Base-by-base conservation (phyloP, 30 jellyfish, hydroid and myxozoan species). In the Nemopilema nomurai region DNA sequence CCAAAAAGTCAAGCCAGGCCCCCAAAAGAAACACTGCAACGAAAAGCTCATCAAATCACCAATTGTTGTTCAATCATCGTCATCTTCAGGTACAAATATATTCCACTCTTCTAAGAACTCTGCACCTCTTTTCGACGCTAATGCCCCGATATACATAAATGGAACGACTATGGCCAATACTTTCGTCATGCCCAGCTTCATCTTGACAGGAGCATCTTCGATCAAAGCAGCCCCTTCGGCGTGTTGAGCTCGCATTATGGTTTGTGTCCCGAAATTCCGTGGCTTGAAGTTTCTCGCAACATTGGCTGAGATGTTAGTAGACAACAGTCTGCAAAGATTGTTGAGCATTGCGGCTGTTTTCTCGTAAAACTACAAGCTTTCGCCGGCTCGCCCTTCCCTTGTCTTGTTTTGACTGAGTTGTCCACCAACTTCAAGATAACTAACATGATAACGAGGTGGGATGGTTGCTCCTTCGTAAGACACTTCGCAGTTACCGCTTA, bases 81-180 rank as follows among this genome's bases (percentile, higher is more conserved):
- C 97, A 63, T 91, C 97, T 9, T 91, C 97, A 6, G 97, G 97
- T 0, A 84, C 96, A 91, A 91, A 91, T 18, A 91, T 85, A 68
- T 91, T 85, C 96, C 96, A 85, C 23, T 91, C 97, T 69, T 91
- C 97, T 69, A 91, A 62, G 85, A 91, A 84, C 24, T 91, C 96
- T 7, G 97, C 97, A 62, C 96, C 96, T 22, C 80, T 25, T 69
- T 91, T 91, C 13, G 97, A 87, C 32, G 69, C 28, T 19, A 84
- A 49, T 67, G 97, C 97, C 23, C 97, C 97, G 57, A 91, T 7
- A 50, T 91, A 91, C 33, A 53, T 69, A 29, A 78, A 57, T 7
- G 97, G 97, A 27, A 85, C 76, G 1, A 88, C 68, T 21, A 91
- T 83, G 4, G 88, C 80, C 16, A 75, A 49, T 6, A 91, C 95